Evolutionary conservation across 53 echinoderm and acorn worm species (phyloP).

Genomic region (Holothuria scabra): DNA sequence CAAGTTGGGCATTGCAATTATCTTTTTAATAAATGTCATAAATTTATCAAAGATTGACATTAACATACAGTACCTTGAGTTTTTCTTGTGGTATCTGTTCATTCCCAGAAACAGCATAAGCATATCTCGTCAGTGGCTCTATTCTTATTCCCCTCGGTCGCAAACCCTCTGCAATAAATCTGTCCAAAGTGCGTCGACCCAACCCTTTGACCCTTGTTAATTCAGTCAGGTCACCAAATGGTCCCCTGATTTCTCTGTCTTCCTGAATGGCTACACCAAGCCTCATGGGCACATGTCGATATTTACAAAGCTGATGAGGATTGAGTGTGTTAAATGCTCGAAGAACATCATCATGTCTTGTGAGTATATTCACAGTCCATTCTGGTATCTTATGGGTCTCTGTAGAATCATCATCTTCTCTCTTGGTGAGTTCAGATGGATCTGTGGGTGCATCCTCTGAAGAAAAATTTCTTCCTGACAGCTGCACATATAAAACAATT

Average conservation of each 20-base stretch:
- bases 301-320: constrained; percentile 23
- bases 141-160: constrained; percentile 26
- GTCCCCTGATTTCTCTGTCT: constrained; percentile 68
- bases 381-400: neutral
- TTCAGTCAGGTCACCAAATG: constrained; percentile 50
- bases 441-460: neutral
- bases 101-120: constrained; percentile 34
- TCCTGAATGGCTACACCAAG: constrained; percentile 48
- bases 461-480: neutral
- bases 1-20: too few relatives aligned
- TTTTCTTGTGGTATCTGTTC: constrained; percentile 46
- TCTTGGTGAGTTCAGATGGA: neutral
- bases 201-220: constrained; percentile 68
- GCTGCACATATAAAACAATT: neutral
- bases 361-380: constrained; percentile 34
- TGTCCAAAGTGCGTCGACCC: constrained; percentile 58
- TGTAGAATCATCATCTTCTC: neutral
- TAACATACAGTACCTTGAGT: constrained; percentile 48
- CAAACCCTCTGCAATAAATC: constrained; percentile 49
- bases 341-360: neutral
- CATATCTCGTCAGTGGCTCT: constrained; percentile 22
- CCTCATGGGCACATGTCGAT: constrained; percentile 8
- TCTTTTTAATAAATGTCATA: neutral
- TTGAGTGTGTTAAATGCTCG: constrained; percentile 25
- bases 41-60: neutral